phyloP scores from a whole-genome alignment of 2,113 vertebrate genomes.

The Dipodomys ordii region DNA sequence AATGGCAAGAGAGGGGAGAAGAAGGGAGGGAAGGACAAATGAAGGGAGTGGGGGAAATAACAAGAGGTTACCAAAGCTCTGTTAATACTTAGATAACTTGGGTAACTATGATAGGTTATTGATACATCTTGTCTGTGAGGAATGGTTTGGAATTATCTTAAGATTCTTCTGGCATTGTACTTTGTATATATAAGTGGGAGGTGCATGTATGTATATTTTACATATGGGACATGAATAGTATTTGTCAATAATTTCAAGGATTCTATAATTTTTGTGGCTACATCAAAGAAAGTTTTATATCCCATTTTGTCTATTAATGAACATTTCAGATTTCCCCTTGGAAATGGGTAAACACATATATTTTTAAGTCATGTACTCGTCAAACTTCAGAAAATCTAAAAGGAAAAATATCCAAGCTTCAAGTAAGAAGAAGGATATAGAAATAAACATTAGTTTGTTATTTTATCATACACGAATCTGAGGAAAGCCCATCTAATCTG shows the following conservation, averaged over 20 bases:
- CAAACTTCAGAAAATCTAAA: slow-evolving; percentile 33
- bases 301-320: slow-evolving; percentile 5
- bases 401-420: not conserved
- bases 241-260: not conserved
- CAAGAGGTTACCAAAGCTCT: not conserved
- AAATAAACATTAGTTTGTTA: not conserved
- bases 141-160: not conserved
- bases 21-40: not conserved
- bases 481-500: not conserved
- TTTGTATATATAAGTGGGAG: not conserved
- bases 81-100: not conserved
- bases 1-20: not conserved
- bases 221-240: not conserved
- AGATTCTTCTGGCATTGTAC: not conserved
- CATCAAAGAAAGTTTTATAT: not conserved
- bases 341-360: not conserved
- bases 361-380: not conserved
- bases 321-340: slow-evolving; percentile 7
- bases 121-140: not conserved
- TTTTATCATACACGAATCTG: not conserved
- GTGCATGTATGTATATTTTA: not conserved
- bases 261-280: not conserved
- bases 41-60: not conserved
- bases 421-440: not conserved
- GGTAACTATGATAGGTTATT: not conserved